Evolutionary conservation across 2,797 vertebrate genomes (phyloP).

Genomic region (Allobates femoralis): DNA sequence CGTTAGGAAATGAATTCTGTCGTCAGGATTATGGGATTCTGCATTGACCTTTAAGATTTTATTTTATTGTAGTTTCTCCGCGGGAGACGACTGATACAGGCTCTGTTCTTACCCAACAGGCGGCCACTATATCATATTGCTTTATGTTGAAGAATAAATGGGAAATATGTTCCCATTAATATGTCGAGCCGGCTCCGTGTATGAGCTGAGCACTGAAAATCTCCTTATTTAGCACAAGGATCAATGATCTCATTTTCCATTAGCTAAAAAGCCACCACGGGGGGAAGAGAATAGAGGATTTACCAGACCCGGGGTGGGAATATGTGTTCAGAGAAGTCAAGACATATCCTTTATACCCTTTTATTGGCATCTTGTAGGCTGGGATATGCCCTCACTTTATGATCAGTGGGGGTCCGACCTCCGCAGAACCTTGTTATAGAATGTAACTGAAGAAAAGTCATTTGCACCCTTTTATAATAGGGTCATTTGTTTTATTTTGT

Average conservation of each 20-base stretch:
- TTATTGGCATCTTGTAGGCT: too few relatives aligned
- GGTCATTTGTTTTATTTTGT: too few relatives aligned
- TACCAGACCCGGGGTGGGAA: background rate
- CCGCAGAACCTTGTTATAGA: too few relatives aligned
- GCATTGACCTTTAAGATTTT: background rate
- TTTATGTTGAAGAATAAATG: background rate
- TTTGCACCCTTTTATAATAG: too few relatives aligned
- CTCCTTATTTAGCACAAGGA: background rate
- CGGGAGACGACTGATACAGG: background rate
- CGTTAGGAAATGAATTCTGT: background rate
- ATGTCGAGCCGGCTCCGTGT: background rate
- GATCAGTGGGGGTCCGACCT: too few relatives aligned
- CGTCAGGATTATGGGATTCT: background rate
- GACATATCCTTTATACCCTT: background rate
- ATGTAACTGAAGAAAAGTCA: too few relatives aligned
- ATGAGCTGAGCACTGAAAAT: background rate
- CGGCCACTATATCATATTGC: background rate
- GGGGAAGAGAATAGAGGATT: background rate
- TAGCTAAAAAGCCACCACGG: background rate
- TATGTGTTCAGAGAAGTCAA: background rate
- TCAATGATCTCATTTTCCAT: slow-evolving; percentile 21
- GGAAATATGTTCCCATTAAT: slow-evolving; percentile 6
- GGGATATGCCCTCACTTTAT: too few relatives aligned
- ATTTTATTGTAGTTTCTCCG: background rate
- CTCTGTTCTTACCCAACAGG: background rate